phyloP scores from a whole-genome alignment of 2,797 vertebrate species.

The Rhinella marina region DNA sequence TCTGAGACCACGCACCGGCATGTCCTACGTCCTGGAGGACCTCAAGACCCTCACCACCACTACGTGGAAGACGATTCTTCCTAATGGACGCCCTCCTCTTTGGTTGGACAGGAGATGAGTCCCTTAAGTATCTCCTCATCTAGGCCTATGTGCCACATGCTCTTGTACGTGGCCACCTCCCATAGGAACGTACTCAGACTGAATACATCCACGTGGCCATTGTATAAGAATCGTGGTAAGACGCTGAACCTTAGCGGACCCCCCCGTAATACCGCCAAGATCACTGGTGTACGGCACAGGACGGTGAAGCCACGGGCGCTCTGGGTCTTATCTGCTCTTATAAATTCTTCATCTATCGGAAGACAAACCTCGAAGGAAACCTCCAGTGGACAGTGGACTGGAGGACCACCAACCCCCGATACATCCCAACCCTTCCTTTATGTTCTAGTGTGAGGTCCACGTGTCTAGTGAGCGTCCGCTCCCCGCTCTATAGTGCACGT shows the following conservation, averaged over 20 bases:
- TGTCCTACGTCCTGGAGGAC: not conserved
- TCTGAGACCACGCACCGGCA: too few species aligned
- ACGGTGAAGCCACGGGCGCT: not conserved
- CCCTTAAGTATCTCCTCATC: not conserved
- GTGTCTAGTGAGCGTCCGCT: not conserved
- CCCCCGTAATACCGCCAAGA: not conserved
- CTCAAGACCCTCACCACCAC: not conserved
- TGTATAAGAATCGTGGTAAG: not conserved
- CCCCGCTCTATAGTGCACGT: not conserved
- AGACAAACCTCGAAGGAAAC: not conserved
- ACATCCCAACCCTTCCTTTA: not conserved
- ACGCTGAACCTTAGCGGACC: not conserved
- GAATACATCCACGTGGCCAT: not conserved
- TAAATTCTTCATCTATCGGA: not conserved
- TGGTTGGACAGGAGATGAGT: not conserved
- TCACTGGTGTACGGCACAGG: not conserved
- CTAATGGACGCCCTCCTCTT: not conserved
- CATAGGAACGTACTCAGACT: not conserved
- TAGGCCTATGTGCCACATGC: not conserved
- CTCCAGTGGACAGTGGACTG: not conserved
- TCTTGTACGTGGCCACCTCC: not conserved
- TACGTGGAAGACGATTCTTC: not conserved
- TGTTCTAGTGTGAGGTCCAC: not conserved
- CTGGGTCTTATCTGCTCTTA: not conserved
- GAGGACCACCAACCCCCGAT: not conserved